These are phyloP conservation scores for Clarias fuscus DNA, from an alignment of 2,797 vertebrate species.

Conservation along the genomic window DNA sequence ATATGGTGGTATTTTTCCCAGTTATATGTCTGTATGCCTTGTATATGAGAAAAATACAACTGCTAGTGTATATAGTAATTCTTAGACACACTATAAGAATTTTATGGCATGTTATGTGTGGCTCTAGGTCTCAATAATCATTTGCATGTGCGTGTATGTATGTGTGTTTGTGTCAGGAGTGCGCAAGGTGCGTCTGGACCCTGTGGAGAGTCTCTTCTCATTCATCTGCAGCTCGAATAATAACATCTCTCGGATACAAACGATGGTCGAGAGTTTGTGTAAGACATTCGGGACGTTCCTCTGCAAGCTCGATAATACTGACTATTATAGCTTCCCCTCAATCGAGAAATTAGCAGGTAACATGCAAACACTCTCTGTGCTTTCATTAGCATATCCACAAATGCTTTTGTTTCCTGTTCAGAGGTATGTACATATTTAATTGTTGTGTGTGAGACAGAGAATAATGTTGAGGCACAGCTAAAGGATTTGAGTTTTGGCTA, in stretches of 20 bases:
- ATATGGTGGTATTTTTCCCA: not conserved
- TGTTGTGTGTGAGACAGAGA: slow-evolving; percentile 67
- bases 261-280: slow-evolving; percentile 91
- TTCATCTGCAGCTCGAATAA: slow-evolving; percentile 98
- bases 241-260: slow-evolving; percentile 89
- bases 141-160: slow-evolving; percentile 16
- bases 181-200: slow-evolving; percentile 90
- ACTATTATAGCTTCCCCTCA: slow-evolving; percentile 84
- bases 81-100: not conserved
- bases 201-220: slow-evolving; percentile 90
- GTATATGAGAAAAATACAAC: not conserved
- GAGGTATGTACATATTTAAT: not conserved
- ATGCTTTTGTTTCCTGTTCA: not conserved
- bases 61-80: not conserved
- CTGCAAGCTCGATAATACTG: slow-evolving; percentile 75
- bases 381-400: not conserved
- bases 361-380: not conserved
- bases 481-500: slow-evolving; percentile 91
- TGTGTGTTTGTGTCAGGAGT: slow-evolving; percentile 74
- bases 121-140: not conserved
- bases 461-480: slow-evolving; percentile 76
- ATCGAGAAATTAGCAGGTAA: slow-evolving; percentile 82
- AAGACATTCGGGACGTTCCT: slow-evolving; percentile 78
- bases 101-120: not conserved
- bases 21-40: not conserved